Base-by-base conservation (phyloP, 2,113 vertebrate genomes). In the Guaruba guarouba region DNA sequence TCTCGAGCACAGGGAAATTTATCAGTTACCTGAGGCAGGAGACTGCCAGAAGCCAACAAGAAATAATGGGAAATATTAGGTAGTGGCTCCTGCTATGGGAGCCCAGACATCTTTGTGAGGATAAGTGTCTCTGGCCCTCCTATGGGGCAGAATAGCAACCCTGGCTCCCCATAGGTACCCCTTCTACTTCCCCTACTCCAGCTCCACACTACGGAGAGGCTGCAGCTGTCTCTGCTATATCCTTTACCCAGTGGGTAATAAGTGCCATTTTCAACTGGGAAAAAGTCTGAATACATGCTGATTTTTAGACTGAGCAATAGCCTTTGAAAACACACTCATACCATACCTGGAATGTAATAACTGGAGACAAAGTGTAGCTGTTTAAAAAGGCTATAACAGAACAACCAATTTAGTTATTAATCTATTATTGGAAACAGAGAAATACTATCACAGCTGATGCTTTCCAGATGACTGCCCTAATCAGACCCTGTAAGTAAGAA, bases 381-480 rank as follows among this genome's bases (percentile, higher is more conserved):
- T 84, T 94, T 91, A 75, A 91, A 90, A 91, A 64, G 35, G 17
- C 51, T 79, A 14, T 48, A 91, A 71, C 69, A 82, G 86, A 96
- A 75, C 41, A 84, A 84, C 20, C 73, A 82, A 82, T 89, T 91
- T 84, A 91, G 73, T 84, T 88, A 95, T 75, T 91, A 93, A 68
- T 88, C 69, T 95, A 55, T 89, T 95, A 69, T 68, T 78, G 77
- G 80, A 84, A 92, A 92, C 17, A 55, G 61, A 79, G 48, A 78
- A 93, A 74, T 86, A 75, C 43, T 10, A 8, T 86, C 73, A 54
- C 7, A 84, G 62, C 33, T 92, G 86, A 75, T 52, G 57, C 57
- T 92, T 95, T 92, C 86, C 81, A 92, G 69, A 81, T 67, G 80
- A 84, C 89, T 92, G 74, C 73, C 93, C 43, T 92, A 92, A 96